Base-by-base conservation (phyloP, 1,140 invertebrate species). In the Drosophila bipectinata region DNA sequence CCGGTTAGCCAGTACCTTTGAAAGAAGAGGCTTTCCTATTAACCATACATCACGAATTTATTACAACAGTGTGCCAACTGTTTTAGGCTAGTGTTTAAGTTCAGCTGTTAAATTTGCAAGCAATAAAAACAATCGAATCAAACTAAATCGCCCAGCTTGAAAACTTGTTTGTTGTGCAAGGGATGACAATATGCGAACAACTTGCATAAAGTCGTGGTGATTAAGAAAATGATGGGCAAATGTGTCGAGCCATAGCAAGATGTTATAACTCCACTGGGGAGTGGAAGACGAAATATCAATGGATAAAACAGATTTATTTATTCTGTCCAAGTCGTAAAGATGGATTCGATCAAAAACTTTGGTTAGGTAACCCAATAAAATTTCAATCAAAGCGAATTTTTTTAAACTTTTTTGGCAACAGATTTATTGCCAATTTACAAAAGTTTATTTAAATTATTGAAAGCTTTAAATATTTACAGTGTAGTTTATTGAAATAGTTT, bases 151-250 rank as follows among this genome's bases (percentile, higher is more conserved):
- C 9, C 15, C 39, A 12, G 14, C 45, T 14, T 45, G 34, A 18
- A 73, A 73, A 73, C 69, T 73, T 30, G 69, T 75, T 75, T 66
- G 60, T 74, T 74, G 44, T 39, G 69, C 72, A 74, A 74, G 45
- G 18, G 53, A 32, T 75, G 53, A 64, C 41, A 72, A 63, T 41
- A 52, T 54, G 48, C 54, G 47, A 49, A 30, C 26, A 41, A 30
- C 41, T 47, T 57, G 30, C 37, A 58, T 66, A 53, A 75, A 34
- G 28, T 47, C 39, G 39, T 73, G 34, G 59, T 57, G 69, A 57
- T 57, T 73, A 39, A 32, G 58, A 18, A 72, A 63, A 51, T 56
- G 45, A 57, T 57, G 59, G 24, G 34, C 41, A 47, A 37, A 52
- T 39, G 55, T 61, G 3, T 10, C 24, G 44, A 39, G 32, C 21